These are phyloP conservation scores for Pelodiscus sinensis DNA, from an alignment of 2,113 vertebrate species.

Conservation along the genomic window DNA sequence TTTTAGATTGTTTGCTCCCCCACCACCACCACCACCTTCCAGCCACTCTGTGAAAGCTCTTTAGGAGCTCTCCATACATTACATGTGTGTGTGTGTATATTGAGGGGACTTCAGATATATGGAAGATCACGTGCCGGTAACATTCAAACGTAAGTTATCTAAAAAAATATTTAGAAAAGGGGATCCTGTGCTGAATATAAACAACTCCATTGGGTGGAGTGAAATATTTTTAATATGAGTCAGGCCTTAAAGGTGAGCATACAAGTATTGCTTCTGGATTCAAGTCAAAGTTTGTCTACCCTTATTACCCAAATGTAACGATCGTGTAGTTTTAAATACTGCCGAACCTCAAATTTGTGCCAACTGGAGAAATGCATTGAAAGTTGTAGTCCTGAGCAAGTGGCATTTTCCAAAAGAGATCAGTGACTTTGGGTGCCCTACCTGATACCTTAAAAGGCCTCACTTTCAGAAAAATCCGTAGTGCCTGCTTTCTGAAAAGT, in stretches of 20 bases:
- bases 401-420: neutral
- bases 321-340: neutral
- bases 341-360: neutral
- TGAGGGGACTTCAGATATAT: neutral
- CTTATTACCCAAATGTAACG: neutral
- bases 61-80: neutral
- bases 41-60: neutral
- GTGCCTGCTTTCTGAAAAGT: accelerated
- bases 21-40: too few relatives aligned
- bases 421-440: neutral
- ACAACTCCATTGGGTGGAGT: neutral
- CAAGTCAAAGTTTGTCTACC: neutral
- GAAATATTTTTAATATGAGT: neutral
- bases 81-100: neutral
- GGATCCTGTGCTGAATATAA: neutral
- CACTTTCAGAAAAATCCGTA: neutral
- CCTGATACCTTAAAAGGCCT: neutral
- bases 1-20: neutral
- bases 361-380: neutral
- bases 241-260: neutral
- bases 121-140: neutral
- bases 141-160: neutral
- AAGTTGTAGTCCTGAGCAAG: neutral
- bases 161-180: neutral
- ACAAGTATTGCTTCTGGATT: neutral